Conservation (phyloP, 2,113 vertebrate genomes). For the Nerophis ophidion region DNA sequence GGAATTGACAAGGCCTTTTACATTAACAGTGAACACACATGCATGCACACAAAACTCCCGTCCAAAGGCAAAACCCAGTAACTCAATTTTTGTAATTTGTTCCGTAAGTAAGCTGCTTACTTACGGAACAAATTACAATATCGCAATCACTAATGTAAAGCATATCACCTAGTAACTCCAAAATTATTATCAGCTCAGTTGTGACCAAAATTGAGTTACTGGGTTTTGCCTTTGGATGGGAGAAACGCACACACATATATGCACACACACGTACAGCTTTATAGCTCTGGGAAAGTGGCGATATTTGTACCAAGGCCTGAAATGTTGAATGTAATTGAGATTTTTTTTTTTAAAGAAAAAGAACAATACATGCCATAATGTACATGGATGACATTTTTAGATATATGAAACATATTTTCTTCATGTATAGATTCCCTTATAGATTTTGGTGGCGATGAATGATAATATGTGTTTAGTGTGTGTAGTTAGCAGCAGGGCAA, state of each 20-base stretch:
- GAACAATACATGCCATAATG: conserved; percentile 61
- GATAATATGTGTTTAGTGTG: conserved; percentile 60
- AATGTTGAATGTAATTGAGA: conserved; percentile 87
- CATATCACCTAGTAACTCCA: too few species aligned
- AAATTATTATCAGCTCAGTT: too few species aligned
- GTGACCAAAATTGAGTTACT: too few species aligned
- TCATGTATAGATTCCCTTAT: conserved; percentile 63
- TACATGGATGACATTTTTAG: conserved; percentile 64
- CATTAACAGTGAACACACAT: conserved; percentile 15
- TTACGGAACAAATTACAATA: too few species aligned
- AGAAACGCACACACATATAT: conserved; percentile 21
- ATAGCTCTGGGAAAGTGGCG: conserved; percentile 70
- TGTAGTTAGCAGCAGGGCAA: conserved; percentile 52
- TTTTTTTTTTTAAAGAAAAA: conserved; percentile 59
- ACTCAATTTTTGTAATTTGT: too few species aligned
- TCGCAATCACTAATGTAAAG: too few species aligned
- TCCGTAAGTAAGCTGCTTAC: too few species aligned
- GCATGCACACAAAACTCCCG: conserved; percentile 16
- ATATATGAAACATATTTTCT: conserved; percentile 59
- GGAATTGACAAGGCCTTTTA: conserved; percentile 49
- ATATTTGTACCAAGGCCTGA: conserved; percentile 70
- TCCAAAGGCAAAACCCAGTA: too few species aligned
- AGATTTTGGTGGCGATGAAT: conserved; percentile 67
- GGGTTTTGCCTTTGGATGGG: too few species aligned
- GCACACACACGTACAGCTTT: conserved; percentile 18